Percentiles rank a stretch among this genome's conserved stretches.
phyloP scores from a whole-genome alignment of 2,888 invertebrate species.

The Aphidoletes aphidimyza region DNA sequence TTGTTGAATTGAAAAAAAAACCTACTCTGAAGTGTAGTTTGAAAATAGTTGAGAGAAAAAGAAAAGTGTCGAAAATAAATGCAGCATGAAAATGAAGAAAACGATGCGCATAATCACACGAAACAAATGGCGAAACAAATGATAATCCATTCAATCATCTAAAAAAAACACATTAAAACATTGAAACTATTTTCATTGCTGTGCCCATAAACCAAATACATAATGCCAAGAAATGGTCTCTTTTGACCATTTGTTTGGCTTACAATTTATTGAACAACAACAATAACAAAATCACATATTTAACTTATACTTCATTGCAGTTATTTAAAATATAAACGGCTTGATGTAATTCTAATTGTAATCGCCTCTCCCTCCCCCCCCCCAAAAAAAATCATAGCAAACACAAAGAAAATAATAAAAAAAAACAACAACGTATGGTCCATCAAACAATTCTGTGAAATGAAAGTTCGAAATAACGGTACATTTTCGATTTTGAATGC shows the following conservation, averaged over 20 bases:
- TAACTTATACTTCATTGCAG: constrained; percentile 20
- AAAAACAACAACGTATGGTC: constrained; percentile 19
- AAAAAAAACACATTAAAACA: no score
- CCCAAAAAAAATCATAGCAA: background rate
- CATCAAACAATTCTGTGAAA: background rate
- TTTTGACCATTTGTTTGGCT: no score
- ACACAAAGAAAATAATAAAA: background rate
- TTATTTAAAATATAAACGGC: constrained; percentile 18
- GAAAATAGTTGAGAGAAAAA: background rate
- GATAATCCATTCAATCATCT: no score
- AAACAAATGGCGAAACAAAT: no score
- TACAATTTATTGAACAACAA: background rate
- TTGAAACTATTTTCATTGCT: constrained; percentile 39
- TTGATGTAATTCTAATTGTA: constrained; percentile 4
- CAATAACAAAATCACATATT: background rate
- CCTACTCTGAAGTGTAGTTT: background rate
- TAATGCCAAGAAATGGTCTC: background rate
- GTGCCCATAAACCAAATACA: background rate
- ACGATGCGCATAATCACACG: no score
- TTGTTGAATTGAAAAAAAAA: constrained; percentile 35
- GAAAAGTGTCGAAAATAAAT: background rate
- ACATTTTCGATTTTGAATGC: no score
- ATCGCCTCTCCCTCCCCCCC: background rate
- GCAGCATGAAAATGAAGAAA: no score
- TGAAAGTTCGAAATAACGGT: background rate